phyloP scores from a whole-genome alignment of 2,888 invertebrate genomes.

The Diarsia dahlii region DNA sequence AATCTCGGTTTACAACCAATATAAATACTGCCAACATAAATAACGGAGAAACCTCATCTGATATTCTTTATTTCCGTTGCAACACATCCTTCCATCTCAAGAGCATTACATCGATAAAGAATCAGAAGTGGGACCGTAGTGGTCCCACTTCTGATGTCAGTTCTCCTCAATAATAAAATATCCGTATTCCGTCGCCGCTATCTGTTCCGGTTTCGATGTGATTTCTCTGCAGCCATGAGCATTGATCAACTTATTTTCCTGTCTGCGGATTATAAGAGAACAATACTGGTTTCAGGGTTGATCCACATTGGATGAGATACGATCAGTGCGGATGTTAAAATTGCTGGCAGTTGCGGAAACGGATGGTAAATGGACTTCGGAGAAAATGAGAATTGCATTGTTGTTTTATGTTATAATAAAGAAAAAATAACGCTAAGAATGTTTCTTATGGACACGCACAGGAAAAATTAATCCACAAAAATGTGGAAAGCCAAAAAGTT shows the following conservation, averaged over 20 bases:
- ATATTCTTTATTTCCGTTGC: conserved; percentile 29
- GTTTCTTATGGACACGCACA: background rate
- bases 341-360: conserved; percentile 48
- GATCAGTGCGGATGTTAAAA: conserved; percentile 45
- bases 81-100: conserved; percentile 26
- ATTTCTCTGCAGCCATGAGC: conserved; percentile 55
- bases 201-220: conserved; percentile 61
- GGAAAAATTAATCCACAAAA: too few relatives aligned
- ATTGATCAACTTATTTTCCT: conserved; percentile 55
- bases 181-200: conserved; percentile 36
- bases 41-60: conserved; percentile 1
- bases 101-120: conserved; percentile 38
- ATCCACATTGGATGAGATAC: conserved; percentile 43
- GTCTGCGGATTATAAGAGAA: conserved; percentile 49
- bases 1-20: background rate
- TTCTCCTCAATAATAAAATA: conserved; percentile 62
- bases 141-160: conserved; percentile 12
- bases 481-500: background rate
- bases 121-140: conserved; percentile 28
- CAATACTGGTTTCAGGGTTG: conserved; percentile 61
- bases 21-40: conserved; percentile 11
- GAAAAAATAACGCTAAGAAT: too few relatives aligned
- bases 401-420: background rate
- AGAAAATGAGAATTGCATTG: conserved; percentile 14
- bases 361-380: conserved; percentile 6